Conservation (phyloP, 2,113 vertebrate genomes). For the Heliornis fulica region DNA sequence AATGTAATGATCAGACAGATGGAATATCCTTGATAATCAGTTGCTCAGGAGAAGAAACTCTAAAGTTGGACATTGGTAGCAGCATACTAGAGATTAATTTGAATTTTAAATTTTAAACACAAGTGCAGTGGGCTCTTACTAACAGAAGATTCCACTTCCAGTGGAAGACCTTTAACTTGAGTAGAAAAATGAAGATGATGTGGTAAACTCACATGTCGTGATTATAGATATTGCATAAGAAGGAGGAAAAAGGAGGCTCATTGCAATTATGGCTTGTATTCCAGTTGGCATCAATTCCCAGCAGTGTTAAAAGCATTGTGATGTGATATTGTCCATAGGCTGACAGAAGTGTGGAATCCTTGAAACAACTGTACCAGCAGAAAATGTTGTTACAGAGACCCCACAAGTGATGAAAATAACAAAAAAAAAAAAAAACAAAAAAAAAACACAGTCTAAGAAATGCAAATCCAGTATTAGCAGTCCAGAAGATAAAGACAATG, state of each 20-base stretch:
- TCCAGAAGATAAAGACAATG: background rate
- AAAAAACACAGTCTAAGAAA: background rate
- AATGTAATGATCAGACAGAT: background rate
- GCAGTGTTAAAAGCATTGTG: background rate
- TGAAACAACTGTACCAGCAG: accelerated
- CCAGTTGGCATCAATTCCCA: background rate
- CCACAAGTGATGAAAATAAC: background rate
- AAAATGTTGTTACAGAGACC: background rate
- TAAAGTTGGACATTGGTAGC: background rate
- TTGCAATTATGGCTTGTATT: background rate
- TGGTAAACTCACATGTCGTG: background rate
- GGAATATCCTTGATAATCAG: background rate
- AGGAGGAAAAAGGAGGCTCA: background rate
- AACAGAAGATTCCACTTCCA: background rate
- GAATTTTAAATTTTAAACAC: background rate
- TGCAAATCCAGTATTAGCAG: background rate
- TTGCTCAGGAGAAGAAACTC: background rate
- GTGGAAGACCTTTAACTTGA: background rate
- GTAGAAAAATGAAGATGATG: background rate
- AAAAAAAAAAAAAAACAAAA: background rate
- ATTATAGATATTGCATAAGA: background rate
- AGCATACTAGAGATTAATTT: background rate
- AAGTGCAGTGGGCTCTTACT: background rate
- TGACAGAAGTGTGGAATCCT: background rate
- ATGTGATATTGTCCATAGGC: background rate